Evolutionary conservation across 2,797 vertebrate genomes (phyloP), one percentile per base, ranked within the genome.

Genomic region (Artibeus jamaicensis): DNA sequence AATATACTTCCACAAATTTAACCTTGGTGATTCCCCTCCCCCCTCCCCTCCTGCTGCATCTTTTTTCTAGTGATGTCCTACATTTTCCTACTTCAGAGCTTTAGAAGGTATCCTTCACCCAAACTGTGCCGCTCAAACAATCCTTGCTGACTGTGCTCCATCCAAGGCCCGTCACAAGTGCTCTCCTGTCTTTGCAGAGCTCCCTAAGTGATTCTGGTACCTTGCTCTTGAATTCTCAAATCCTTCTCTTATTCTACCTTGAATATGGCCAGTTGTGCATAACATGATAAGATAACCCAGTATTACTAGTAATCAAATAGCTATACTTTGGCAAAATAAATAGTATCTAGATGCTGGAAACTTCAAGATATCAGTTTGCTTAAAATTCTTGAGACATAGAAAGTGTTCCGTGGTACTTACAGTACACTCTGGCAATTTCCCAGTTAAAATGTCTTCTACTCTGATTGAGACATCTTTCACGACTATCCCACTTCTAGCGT

Each of bases 351-450:
- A 53, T 59, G 15, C 55, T 29, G 6, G 46, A 78, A 90, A 82
- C 39, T 39, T 88, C 26, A 83, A 55, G 2, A 77, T 50, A 32
- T 1, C 81, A 7, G 0, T 39, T 46, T 39, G 81, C 18, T 48
- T 78, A 88, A 70, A 77, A 65, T 65, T 82, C 87, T 21, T 59
- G 39, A 92, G 18, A 53, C 11, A 44, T 1, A 90, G 21, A 89
- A 87, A 96, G 74, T 29, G 14, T 97, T 95, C 57, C 73, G 42
- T 12, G 50, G 71, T 74, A 98, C 98, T 97, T 99, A 99, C 99
- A 82, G 99, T 99, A 98, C 99, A 99, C 98, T 99, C 99, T 94
- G 99, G 99, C 92, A 99, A 98, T 37, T 98, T 99, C 93, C 98
- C 99, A 15, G 98, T 99, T 98, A 99, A 99, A 98, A 99, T 99